Evolutionary conservation across 2,797 vertebrate species (phyloP).

Genomic region (Paguma larvata): DNA sequence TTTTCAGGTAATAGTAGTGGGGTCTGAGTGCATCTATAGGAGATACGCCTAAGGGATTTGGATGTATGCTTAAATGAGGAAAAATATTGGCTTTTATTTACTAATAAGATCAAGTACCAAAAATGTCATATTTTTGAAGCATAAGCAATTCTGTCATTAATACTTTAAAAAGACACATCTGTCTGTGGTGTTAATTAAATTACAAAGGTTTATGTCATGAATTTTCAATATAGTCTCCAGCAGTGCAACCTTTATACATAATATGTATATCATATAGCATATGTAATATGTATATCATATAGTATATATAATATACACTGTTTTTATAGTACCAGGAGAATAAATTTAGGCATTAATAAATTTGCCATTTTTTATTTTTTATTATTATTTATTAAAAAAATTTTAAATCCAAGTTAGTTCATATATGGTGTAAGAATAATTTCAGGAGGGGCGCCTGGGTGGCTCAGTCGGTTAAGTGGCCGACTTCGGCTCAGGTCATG

Average conservation of each 20-base stretch:
- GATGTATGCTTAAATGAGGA: background rate
- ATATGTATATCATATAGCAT: too few relatives aligned
- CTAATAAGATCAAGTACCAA: constrained; percentile 49
- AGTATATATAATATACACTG: background rate
- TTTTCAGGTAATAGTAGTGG: background rate
- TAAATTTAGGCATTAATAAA: background rate
- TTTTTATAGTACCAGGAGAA: background rate
- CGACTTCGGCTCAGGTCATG: too few relatives aligned
- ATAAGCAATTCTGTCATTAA: constrained; percentile 12
- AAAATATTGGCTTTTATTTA: constrained; percentile 42
- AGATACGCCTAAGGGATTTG: background rate
- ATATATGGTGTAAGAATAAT: too few relatives aligned
- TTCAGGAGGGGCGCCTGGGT: too few relatives aligned
- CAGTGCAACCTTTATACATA: too few relatives aligned
- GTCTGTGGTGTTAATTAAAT: constrained; percentile 61
- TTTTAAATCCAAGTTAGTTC: too few relatives aligned
- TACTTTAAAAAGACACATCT: constrained; percentile 62
- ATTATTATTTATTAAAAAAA: too few relatives aligned
- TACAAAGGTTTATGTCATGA: background rate
- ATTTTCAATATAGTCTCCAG: background rate
- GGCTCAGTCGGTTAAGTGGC: too few relatives aligned
- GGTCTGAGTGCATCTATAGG: background rate
- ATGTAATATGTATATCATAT: too few relatives aligned
- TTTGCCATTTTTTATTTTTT: background rate
- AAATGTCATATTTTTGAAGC: constrained; percentile 58